Percentiles rank a stretch among this genome's conserved stretches.
phyloP scores from a whole-genome alignment of 2,888 invertebrate species.

The Sarcophaga caerulescens region DNA sequence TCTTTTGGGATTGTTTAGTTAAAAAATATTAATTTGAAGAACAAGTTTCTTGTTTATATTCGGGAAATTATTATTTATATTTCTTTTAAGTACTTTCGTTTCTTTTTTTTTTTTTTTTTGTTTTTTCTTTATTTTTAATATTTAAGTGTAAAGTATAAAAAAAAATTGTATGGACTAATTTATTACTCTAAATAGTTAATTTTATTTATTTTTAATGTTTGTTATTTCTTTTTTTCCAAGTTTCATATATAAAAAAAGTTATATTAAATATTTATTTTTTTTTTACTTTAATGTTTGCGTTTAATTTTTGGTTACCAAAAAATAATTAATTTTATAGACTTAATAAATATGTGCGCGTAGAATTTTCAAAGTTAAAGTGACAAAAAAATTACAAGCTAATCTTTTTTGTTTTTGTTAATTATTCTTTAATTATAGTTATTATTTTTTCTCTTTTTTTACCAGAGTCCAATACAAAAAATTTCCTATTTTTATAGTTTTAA shows the following conservation, averaged over 20 bases:
- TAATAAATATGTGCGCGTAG: slow-evolving; percentile 67
- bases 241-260: slow-evolving; percentile 61
- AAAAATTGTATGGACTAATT: slow-evolving; percentile 63
- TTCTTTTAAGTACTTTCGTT: background rate
- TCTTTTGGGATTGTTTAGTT: background rate
- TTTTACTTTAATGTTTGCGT: slow-evolving; percentile 24
- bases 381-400: slow-evolving; percentile 63
- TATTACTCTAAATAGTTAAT: slow-evolving; percentile 54
- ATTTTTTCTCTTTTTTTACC: background rate
- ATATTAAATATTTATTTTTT: slow-evolving; percentile 41
- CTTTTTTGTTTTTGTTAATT: slow-evolving; percentile 45
- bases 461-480: background rate
- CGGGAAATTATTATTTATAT: background rate
- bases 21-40: slow-evolving; percentile 3
- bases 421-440: background rate
- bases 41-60: slow-evolving; percentile 9
- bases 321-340: slow-evolving; percentile 54
- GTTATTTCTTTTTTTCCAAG: slow-evolving; percentile 14
- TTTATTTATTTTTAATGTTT: slow-evolving; percentile 21
- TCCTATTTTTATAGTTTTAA: background rate
- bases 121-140: slow-evolving; percentile 14
- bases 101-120: background rate
- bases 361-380: slow-evolving; percentile 62
- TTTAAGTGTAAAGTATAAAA: slow-evolving; percentile 62
- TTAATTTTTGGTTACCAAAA: slow-evolving; percentile 67